Conservation (phyloP, 2,113 vertebrate species). For the Urocynchramus pylzowi region DNA sequence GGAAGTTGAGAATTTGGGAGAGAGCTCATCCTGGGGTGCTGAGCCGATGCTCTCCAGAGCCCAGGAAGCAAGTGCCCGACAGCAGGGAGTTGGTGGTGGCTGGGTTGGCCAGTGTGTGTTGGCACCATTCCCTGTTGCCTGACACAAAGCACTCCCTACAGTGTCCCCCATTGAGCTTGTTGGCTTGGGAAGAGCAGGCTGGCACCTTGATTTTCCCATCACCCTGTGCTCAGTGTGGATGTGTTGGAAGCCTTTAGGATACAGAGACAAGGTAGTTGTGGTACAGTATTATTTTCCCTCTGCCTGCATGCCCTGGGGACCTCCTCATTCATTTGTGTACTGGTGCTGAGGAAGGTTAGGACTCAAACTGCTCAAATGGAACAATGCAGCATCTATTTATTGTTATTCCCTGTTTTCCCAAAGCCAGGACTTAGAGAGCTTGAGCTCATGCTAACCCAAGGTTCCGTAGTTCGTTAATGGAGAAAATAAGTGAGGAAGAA, state of each 20-base stretch:
- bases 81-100: not conserved
- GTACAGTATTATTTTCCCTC: conserved; percentile 60
- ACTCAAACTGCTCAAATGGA: conserved; percentile 6
- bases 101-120: not conserved
- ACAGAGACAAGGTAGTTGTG: not conserved
- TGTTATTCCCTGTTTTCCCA: not conserved
- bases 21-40: not conserved
- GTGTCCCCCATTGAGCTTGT: not conserved
- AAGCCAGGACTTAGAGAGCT: conserved; percentile 17
- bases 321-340: conserved; percentile 9
- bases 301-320: conserved; percentile 9
- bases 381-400: conserved; percentile 33
- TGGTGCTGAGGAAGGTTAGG: conserved; percentile 51
- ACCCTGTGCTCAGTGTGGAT: not conserved
- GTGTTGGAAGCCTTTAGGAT: not conserved
- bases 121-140: not conserved
- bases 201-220: not conserved
- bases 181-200: not conserved
- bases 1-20: not conserved
- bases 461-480: not conserved
- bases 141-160: not conserved
- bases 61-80: not conserved
- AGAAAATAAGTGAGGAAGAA: not conserved
- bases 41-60: not conserved
- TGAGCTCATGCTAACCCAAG: not conserved